Conservation (phyloP, 1,140 invertebrate genomes). For the Philaenus spumarius region DNA sequence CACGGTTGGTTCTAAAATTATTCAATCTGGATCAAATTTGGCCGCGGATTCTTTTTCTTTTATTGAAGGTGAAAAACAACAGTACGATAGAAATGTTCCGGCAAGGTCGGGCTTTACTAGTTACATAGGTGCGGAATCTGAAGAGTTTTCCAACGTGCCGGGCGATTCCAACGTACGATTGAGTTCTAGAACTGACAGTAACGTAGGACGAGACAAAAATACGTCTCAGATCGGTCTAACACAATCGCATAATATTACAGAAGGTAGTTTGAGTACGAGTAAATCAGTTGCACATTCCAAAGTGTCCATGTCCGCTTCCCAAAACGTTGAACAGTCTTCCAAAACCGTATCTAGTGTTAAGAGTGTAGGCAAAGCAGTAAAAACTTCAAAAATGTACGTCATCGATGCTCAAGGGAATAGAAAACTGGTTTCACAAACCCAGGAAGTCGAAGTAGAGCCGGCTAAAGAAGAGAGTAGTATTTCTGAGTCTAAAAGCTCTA, state of each 20-base stretch:
- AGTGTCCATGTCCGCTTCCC: not conserved
- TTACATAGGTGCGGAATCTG: too few relatives aligned
- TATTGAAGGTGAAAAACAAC: slow-evolving; percentile 5
- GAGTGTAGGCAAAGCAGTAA: slow-evolving; percentile 6
- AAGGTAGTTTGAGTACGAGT: too few relatives aligned
- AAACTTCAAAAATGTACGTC: slow-evolving; percentile 9
- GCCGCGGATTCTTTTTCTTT: not conserved
- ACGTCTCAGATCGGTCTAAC: too few relatives aligned
- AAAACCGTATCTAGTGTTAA: slow-evolving; percentile 8
- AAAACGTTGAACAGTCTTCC: slow-evolving; percentile 3
- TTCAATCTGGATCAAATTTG: not conserved
- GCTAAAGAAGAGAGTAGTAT: not conserved
- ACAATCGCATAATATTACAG: too few relatives aligned
- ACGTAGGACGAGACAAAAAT: too few relatives aligned
- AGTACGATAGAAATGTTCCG: not conserved
- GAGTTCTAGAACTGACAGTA: too few relatives aligned
- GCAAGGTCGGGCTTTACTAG: too few relatives aligned
- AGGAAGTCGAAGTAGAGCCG: slow-evolving; percentile 1
- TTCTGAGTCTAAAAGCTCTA: not conserved
- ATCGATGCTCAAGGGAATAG: slow-evolving; percentile 8
- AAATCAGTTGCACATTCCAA: not conserved
- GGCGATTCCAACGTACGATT: too few relatives aligned
- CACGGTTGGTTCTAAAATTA: slow-evolving; percentile 12
- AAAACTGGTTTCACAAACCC: slow-evolving; percentile 8
- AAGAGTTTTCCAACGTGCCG: too few relatives aligned